Percentiles rank a stretch among this genome's conserved stretches.
Conservation (phyloP, 2,113 vertebrate species). For the Addax nasomaculatus region DNA sequence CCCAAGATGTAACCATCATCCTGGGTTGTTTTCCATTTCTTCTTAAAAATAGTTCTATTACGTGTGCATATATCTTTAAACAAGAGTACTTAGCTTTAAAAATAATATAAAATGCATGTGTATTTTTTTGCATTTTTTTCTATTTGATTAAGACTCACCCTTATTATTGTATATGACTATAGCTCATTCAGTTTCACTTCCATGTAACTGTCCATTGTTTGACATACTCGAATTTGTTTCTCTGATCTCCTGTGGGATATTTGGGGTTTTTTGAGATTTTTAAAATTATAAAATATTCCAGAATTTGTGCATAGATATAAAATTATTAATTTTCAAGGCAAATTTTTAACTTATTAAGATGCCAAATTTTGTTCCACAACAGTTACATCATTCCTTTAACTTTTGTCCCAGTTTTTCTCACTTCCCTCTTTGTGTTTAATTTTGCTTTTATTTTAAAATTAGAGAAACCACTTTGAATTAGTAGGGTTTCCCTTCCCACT, state of each 20-base stretch:
- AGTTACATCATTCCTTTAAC: background rate
- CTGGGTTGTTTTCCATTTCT: background rate
- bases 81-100: slow-evolving; percentile 8
- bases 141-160: background rate
- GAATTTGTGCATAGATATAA: background rate
- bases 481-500: background rate
- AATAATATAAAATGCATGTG: background rate
- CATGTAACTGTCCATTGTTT: background rate
- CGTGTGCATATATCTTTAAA: background rate
- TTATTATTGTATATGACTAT: background rate
- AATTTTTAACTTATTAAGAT: slow-evolving; percentile 5
- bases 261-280: background rate
- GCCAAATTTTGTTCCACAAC: background rate
- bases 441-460: slow-evolving; percentile 22
- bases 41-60: slow-evolving; percentile 23
- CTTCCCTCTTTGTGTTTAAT: background rate
- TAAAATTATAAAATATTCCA: background rate
- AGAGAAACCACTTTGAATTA: background rate
- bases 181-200: slow-evolving; percentile 8
- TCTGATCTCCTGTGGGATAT: background rate
- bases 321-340: background rate
- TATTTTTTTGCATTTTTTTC: background rate
- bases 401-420: background rate
- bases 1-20: background rate
- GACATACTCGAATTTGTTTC: background rate